Conservation (phyloP, 2,113 vertebrate genomes). For the Raja brachyura region DNA sequence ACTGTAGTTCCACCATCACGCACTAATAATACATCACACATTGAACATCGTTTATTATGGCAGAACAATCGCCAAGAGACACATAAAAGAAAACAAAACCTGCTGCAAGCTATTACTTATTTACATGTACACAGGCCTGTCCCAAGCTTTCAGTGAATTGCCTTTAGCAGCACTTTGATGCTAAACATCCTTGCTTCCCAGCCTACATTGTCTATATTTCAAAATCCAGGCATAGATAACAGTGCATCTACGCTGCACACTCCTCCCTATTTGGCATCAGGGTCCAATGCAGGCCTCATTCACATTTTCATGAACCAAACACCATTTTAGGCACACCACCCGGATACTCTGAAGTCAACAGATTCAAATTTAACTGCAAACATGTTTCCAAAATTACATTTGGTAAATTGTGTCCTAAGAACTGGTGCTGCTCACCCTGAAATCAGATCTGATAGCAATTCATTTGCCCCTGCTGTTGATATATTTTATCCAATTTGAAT, state of each 20-base stretch:
- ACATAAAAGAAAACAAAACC: constrained; percentile 26
- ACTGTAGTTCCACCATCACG: not conserved
- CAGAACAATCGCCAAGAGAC: not conserved
- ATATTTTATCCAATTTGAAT: not conserved
- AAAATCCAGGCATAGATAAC: not conserved
- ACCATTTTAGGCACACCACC: not conserved
- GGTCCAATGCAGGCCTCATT: not conserved
- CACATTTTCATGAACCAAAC: not conserved
- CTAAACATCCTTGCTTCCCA: not conserved
- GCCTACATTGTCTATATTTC: not conserved
- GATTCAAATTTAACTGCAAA: not conserved
- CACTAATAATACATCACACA: constrained; percentile 31
- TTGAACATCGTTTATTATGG: constrained; percentile 28
- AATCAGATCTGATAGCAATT: not conserved
- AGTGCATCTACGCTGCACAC: not conserved
- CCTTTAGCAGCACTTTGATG: constrained; percentile 31
- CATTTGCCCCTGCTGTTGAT: not conserved
- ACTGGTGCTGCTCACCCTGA: not conserved
- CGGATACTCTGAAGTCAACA: not conserved
- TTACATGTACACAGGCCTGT: constrained; percentile 21
- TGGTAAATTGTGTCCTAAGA: not conserved
- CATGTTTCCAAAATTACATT: too few relatives aligned
- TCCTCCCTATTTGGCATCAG: not conserved
- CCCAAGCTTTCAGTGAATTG: not conserved
- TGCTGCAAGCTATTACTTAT: constrained; percentile 34